Evolutionary conservation across 2,888 invertebrate genomes (phyloP).

Genomic region (Limenitis camilla): DNA sequence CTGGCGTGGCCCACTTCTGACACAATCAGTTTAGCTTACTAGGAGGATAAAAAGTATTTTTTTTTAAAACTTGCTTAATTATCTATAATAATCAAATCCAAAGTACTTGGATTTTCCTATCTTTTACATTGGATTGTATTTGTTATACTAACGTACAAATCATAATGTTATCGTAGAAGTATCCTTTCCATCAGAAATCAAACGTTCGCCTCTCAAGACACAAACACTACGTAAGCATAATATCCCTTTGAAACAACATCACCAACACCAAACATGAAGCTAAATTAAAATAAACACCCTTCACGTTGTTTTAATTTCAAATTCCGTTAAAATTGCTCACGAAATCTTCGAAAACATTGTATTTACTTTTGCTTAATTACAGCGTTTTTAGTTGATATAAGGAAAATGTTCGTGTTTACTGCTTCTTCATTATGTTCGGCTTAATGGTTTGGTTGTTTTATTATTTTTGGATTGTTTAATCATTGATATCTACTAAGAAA

Average conservation of each 20-base stretch:
- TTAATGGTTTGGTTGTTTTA: neutral
- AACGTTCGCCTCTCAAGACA: too few species aligned
- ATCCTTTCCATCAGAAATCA: too few species aligned
- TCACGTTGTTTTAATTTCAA: conserved; percentile 12
- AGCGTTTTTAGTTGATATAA: conserved; percentile 5
- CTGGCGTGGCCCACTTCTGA: too few species aligned
- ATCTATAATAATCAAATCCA: too few species aligned
- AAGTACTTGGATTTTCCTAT: too few species aligned
- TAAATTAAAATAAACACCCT: conserved; percentile 10
- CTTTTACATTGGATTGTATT: too few species aligned
- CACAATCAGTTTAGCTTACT: too few species aligned
- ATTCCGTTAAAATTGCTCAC: conserved; percentile 5
- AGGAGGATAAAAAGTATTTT: too few species aligned
- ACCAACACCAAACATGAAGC: neutral
- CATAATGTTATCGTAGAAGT: too few species aligned
- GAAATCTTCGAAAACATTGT: conserved; percentile 1
- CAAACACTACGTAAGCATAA: too few species aligned
- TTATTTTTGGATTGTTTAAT: neutral
- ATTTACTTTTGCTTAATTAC: conserved; percentile 6
- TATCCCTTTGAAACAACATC: conserved; percentile 1
- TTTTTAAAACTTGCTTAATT: too few species aligned
- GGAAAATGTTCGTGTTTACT: conserved; percentile 1
- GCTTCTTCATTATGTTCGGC: neutral
- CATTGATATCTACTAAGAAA: neutral
- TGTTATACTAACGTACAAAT: too few species aligned